These are phyloP conservation scores for Pedionomus torquatus DNA, from an alignment of 2,113 vertebrate species.

Conservation along the genomic window DNA sequence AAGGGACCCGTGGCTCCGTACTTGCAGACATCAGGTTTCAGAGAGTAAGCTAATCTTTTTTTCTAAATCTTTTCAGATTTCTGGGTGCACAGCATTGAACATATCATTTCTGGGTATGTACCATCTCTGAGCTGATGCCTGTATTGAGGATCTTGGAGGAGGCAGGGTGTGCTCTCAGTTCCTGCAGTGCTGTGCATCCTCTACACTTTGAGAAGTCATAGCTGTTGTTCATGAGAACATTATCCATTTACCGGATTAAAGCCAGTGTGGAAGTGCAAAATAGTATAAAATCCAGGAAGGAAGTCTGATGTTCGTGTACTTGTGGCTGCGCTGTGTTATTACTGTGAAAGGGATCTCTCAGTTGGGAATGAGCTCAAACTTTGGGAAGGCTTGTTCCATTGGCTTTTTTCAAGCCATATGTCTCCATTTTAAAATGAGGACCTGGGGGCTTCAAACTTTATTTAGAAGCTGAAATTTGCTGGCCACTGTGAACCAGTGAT, in stretches of 20 bases:
- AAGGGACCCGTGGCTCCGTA: background rate
- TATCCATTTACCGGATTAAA: conserved; percentile 32
- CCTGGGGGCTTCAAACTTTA: conserved; percentile 45
- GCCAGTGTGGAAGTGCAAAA: background rate
- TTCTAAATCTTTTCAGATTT: background rate
- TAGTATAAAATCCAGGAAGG: conserved; percentile 36
- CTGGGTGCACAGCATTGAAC: background rate
- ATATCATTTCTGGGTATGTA: background rate
- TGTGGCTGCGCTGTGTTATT: background rate
- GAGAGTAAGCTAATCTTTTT: background rate
- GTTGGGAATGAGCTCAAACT: conserved; percentile 38
- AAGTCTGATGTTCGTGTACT: background rate
- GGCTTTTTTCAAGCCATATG: conserved; percentile 28
- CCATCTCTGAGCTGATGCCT: background rate
- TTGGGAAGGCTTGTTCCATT: conserved; percentile 26
- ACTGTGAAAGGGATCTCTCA: conserved; percentile 51
- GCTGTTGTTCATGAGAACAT: conserved; percentile 16
- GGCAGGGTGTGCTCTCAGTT: background rate
- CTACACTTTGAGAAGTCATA: background rate
- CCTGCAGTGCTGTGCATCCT: background rate
- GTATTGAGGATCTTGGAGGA: background rate
- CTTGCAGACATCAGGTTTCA: background rate
- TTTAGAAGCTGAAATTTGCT: conserved; percentile 61
- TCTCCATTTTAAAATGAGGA: conserved; percentile 42
- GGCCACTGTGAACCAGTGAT: conserved; percentile 7